Evolutionary conservation across 2,113 vertebrate genomes (phyloP), one percentile per base, ranked within the genome.

Genomic region (Tapirus terrestris): DNA sequence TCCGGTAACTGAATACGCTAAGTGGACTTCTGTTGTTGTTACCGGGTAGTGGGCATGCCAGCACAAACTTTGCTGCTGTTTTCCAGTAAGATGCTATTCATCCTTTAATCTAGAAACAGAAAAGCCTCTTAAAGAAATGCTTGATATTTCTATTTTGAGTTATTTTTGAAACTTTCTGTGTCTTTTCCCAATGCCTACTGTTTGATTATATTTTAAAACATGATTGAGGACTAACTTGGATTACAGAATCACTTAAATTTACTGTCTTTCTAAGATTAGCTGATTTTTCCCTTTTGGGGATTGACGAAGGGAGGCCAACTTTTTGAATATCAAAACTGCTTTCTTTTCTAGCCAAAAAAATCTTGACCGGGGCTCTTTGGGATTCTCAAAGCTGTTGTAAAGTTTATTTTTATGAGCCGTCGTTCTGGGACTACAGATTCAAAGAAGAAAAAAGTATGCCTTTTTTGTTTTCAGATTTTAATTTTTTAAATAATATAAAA

Each of bases 21-120:
- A 95, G 89, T 95, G 90, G 89, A 97, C 63, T 77, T 77, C 96
- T 92, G 9, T 79, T 16, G 11, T 65, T 31, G 48, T 97, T 98
- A 97, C 95, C 94, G 87, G 80, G 97, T 97, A 97, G 88, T 96
- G 95, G 96, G 93, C 96, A 90, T 96, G 95, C 91, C 97, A 93
- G 98, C 97, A 96, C 94, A 98, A 98, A 98, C 91, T 97, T 96
- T 91, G 97, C 91, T 98, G 97, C 98, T 97, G 95, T 98, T 98
- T 98, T 98, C 92, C 97, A 96, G 97, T 97, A 98, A 97, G 96
- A 98, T 96, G 94, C 98, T 96, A 94, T 98, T 98, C 94, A 90
- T 95, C 96, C 97, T 98, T 97, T 97, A 97, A 98, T 98, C 98
- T 98, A 97, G 98, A 98, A 98, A 98, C 96, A 98, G 97, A 98